Base-by-base conservation (phyloP, 2,888 invertebrate genomes). In the Dicranocentrus wangi region DNA sequence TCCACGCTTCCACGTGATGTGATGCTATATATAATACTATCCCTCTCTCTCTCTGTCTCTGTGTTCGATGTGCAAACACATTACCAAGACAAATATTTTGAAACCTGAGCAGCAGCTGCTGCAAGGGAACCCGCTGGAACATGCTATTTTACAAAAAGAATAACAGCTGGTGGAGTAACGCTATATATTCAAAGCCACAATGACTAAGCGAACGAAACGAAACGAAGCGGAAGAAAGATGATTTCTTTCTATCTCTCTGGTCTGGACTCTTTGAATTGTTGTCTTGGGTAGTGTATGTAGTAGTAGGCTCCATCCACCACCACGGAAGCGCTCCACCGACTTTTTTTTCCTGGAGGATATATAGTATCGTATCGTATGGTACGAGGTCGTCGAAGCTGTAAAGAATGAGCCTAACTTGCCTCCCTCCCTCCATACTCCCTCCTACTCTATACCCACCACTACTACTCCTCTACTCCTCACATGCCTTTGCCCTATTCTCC, bases 71-170 rank as follows among this genome's bases (percentile, higher is more conserved):
- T 68, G 25, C 51, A 68, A 68, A 68, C 68, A 68, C 68, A 68
- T 68, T 68, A 68, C 68, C 25, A 43, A 51, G 68, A 68, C 42
- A 68, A 68, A 68, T 68, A 68, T 68, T 68, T 68, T 68, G 68
- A 68, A 68, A 68, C 51, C 51, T 43, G 42, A 68, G 68, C 68
- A 68, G 68, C 68, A 51, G 47, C 68, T 68, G 68, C 51, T 51
- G 19, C n/a, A 19, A 53, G 27, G 43, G 28, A 68, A 51, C 23
- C 68, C 51, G 51, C 2, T 61, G 39, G 7, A 61, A 17, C 17
- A 17, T 61, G 2, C 2, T 28, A 61, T 21, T 61, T 61, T 61
- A 61, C 61, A 61, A 61, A n/a, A 68, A 68, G 27, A 43, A 51
- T 68, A 68, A 68, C 68, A 68, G 68, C 68, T 68, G 68, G n/a